Evolutionary conservation across 30 jellyfish, hydroid and myxozoan genomes (phyloP).

Genomic region (Nemopilema nomurai): DNA sequence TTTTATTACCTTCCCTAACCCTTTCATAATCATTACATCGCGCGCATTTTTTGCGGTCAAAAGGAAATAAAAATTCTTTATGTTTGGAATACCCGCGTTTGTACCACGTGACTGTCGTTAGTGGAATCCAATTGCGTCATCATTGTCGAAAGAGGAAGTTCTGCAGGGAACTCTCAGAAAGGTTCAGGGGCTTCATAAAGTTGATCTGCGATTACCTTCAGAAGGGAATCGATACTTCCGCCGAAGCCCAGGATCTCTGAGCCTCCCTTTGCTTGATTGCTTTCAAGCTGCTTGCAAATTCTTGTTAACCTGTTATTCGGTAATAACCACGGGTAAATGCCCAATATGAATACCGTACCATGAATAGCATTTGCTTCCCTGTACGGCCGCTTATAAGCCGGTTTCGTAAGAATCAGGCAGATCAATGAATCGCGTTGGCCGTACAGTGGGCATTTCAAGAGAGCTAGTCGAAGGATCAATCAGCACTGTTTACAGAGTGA

Average conservation of each 20-base stretch:
- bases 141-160: not conserved
- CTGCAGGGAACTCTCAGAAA: not conserved
- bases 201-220: not conserved
- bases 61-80: too few relatives aligned
- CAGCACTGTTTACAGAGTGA: not conserved
- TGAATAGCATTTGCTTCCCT: conserved; percentile 34
- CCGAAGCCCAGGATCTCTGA: not conserved
- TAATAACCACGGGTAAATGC: conserved; percentile 15
- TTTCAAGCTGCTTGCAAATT: conserved; percentile 28
- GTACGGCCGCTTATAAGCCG: not conserved
- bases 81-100: too few relatives aligned
- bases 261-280: not conserved
- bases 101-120: not conserved
- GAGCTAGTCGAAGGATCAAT: not conserved
- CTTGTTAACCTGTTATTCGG: conserved; percentile 12
- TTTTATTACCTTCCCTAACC: too few relatives aligned
- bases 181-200: too few relatives aligned
- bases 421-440: not conserved
- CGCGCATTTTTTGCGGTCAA: too few relatives aligned
- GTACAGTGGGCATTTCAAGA: not conserved
- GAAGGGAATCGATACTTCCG: not conserved
- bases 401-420: not conserved
- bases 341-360: conserved; percentile 34
- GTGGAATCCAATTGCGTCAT: not conserved
- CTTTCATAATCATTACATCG: too few relatives aligned